phyloP scores from a whole-genome alignment of 1,140 invertebrate genomes.

The Globodera rostochiensis region DNA sequence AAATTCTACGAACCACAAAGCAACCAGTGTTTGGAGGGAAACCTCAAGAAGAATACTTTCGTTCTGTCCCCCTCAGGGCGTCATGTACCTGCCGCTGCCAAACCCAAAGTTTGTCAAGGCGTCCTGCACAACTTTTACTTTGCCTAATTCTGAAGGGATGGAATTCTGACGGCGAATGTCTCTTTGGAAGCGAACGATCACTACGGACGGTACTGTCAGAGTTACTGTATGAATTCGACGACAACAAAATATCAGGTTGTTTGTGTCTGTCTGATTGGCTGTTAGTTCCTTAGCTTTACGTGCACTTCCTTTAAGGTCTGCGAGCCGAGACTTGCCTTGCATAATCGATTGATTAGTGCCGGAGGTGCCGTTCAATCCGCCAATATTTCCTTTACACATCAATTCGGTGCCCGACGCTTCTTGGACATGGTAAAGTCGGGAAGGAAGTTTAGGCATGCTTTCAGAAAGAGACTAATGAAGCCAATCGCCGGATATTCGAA shows the following conservation, averaged over 20 bases:
- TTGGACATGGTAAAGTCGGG: conserved; percentile 48
- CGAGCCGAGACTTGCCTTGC: conserved; percentile 50
- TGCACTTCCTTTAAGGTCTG: conserved; percentile 53
- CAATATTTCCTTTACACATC: conserved; percentile 64
- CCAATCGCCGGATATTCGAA: not conserved
- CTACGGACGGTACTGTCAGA: conserved; percentile 63
- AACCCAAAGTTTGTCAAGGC: conserved; percentile 43
- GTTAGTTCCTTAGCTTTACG: not conserved
- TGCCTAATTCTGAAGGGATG: conserved; percentile 12
- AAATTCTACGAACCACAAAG: too few species aligned
- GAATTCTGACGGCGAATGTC: conserved; percentile 46
- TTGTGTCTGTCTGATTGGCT: not conserved
- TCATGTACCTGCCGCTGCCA: conserved; percentile 61
- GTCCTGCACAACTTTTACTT: not conserved
- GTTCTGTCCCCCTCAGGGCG: conserved; percentile 40
- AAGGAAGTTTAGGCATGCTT: not conserved
- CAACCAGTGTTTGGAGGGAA: too few species aligned
- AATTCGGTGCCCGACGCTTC: conserved; percentile 53
- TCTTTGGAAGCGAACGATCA: conserved; percentile 57
- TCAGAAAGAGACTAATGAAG: too few species aligned
- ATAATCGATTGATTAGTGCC: conserved; percentile 9
- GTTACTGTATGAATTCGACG: conserved; percentile 61
- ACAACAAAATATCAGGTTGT: conserved; percentile 58
- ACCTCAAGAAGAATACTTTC: too few species aligned
- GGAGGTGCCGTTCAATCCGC: conserved; percentile 36